phyloP scores from a whole-genome alignment of 1,140 invertebrate species.

The Acromyrmex charruanus region DNA sequence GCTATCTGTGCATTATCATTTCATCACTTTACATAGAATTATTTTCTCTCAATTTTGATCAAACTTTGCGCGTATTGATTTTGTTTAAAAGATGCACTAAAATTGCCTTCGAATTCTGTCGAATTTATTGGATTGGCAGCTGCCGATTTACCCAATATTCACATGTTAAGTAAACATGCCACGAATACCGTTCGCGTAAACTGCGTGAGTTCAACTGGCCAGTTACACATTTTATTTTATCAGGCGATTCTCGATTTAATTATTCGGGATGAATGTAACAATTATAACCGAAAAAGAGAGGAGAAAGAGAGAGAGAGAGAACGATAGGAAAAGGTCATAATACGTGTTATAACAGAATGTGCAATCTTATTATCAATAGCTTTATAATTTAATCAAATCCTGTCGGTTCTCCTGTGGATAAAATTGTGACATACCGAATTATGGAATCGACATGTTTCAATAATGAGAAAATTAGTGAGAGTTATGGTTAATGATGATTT shows the following conservation, averaged over 20 bases:
- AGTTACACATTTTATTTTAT: conserved; percentile 4
- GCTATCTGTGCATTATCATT: neutral
- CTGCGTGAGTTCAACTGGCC: neutral
- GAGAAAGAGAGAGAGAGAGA: neutral
- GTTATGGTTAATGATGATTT: neutral
- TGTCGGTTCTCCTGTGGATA: neutral
- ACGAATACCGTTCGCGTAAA: conserved; percentile 29
- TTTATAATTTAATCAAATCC: neutral
- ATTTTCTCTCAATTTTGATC: neutral
- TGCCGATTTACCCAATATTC: conserved; percentile 12
- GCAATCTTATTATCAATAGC: neutral
- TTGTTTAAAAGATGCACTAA: neutral
- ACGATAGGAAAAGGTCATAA: neutral
- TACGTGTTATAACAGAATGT: neutral
- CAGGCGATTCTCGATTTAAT: conserved; percentile 15
- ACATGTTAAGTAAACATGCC: conserved; percentile 46
- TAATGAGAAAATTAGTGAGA: neutral
- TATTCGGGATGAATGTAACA: conserved; percentile 25
- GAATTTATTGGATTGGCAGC: neutral
- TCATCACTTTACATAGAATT: neutral
- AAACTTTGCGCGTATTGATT: neutral
- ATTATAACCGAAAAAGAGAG: neutral
- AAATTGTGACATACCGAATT: neutral
- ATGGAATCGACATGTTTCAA: neutral
- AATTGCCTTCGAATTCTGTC: neutral